Percentiles rank a stretch among this genome's conserved stretches.
These are phyloP conservation scores for Xanthostigma xanthostigma DNA, from an alignment of 2,888 invertebrate species.

Conservation along the genomic window DNA sequence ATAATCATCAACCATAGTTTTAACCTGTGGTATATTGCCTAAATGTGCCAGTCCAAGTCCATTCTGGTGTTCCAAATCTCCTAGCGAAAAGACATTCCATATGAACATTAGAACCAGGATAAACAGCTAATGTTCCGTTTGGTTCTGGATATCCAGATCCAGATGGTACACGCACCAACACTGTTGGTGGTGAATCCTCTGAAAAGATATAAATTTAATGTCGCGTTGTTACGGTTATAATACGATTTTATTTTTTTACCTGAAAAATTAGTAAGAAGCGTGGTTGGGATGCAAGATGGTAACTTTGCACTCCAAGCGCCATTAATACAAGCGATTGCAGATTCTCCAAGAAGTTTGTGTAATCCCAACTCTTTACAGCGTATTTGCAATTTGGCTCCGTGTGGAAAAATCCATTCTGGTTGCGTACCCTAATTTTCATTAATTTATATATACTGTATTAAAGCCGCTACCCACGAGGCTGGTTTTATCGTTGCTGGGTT, in stretches of 20 bases:
- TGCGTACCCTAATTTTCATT: no score
- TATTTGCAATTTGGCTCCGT: conserved; percentile 59
- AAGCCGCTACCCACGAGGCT: no score
- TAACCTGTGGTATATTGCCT: conserved; percentile 66
- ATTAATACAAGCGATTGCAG: conserved; percentile 63
- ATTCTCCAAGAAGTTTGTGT: conserved; percentile 69
- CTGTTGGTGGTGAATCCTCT: conserved; percentile 74
- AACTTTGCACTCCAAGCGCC: conserved; percentile 65
- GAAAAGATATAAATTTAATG: conserved; percentile 14
- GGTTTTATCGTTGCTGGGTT: no score
- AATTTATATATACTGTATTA: no score
- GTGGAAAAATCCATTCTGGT: conserved; percentile 52
- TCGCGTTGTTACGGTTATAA: not conserved
- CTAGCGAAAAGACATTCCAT: conserved; percentile 70
- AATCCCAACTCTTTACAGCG: conserved; percentile 70
- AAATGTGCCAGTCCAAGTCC: conserved; percentile 75
- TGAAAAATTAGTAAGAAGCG: conserved; percentile 71
- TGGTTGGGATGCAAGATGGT: conserved; percentile 77
- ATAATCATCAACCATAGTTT: conserved; percentile 6
- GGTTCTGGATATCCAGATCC: conserved; percentile 71
- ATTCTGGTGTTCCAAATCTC: conserved; percentile 64
- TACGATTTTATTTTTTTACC: conserved; percentile 31
- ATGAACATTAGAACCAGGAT: conserved; percentile 65
- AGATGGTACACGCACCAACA: conserved; percentile 57
- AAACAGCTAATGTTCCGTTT: conserved; percentile 62